Base-by-base conservation (phyloP, 2,113 vertebrate genomes). In the Channa argus region DNA sequence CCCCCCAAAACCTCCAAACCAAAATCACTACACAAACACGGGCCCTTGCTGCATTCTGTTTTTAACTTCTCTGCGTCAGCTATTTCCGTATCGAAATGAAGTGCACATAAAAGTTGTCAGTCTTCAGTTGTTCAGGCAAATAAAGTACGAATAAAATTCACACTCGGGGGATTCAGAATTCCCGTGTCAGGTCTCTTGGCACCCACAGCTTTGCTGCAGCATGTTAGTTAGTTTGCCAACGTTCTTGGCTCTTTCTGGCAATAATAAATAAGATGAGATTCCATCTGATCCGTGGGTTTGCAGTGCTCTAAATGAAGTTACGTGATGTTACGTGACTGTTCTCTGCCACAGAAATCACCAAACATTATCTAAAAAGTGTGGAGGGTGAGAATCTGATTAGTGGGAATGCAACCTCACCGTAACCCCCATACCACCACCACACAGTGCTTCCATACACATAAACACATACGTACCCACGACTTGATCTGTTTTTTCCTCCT, bases 401-500 rank as follows among this genome's bases (percentile, higher is more conserved):
- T 38, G 54, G 6, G 41, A 34, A n/a, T 62, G 12, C 13, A 24
- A 3, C 39, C 49, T 24, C 24, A 9, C 56, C 15, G 11, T 24
- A 3, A 11, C 15, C 33, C 33, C 38, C 10, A 43, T 62, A 65
- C 13, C 9, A 0, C 13, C 9, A 0, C 62, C 36, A 7, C 69
- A 63, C 34, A n/a, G 56, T 52, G 43, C 53, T 46, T 51, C 4
- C 43, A 81, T 62, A 77, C 62, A 14, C 10, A 58, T 43, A 69
- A 68, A 76, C 56, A 38, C 33, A 39, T 13, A 39, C 59, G 38
- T 55, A 38, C 51, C 12, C 56, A 33, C 47, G 71, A 55, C 43
- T 34, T 53, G 55, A 55, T 69, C 53, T 87, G 85, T 88, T 91
- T 86, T 91, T 92, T 88, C 86, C 87, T 80, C 61, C 46, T 61